Percentiles rank a stretch among this genome's conserved stretches.
Evolutionary conservation across 2,888 invertebrate species (phyloP).

Genomic region (Pantelozetes paolii): DNA sequence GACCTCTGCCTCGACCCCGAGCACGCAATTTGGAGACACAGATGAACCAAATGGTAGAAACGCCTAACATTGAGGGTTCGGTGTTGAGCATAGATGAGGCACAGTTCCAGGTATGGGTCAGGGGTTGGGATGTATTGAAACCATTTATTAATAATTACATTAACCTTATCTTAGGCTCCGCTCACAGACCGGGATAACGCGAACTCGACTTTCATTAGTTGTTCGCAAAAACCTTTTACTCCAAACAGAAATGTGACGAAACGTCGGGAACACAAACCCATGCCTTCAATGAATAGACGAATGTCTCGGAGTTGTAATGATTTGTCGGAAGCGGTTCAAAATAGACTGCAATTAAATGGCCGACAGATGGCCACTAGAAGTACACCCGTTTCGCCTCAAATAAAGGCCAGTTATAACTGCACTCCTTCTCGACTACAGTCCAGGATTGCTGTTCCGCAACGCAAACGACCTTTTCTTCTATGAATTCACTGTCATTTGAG

Average conservation of each 20-base stretch:
- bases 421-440: conserved; percentile 21
- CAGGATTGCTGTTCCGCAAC: not conserved
- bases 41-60: conserved; percentile 13
- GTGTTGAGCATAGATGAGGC: conserved; percentile 29
- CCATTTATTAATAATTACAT: no score
- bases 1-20: conserved; percentile 18
- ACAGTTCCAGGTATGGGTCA: conserved; percentile 26
- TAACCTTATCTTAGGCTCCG: conserved; percentile 21
- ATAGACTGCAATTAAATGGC: not conserved
- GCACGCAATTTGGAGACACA: not conserved
- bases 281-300: not conserved
- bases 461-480: conserved; percentile 2
- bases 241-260: not conserved
- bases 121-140: no score
- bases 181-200: conserved; percentile 20
- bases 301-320: conserved; percentile 22
- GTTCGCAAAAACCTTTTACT: not conserved
- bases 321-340: conserved; percentile 11
- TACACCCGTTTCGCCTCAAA: conserved; percentile 11
- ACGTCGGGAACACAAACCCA: conserved; percentile 3
- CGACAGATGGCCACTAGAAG: conserved; percentile 13
- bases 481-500: not conserved
- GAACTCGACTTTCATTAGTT: conserved; percentile 12
- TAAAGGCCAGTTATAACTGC: not conserved
- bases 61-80: conserved; percentile 26